These are phyloP conservation scores for Menidia beryllina DNA, from an alignment of 2,113 vertebrate species.

Conservation along the genomic window DNA sequence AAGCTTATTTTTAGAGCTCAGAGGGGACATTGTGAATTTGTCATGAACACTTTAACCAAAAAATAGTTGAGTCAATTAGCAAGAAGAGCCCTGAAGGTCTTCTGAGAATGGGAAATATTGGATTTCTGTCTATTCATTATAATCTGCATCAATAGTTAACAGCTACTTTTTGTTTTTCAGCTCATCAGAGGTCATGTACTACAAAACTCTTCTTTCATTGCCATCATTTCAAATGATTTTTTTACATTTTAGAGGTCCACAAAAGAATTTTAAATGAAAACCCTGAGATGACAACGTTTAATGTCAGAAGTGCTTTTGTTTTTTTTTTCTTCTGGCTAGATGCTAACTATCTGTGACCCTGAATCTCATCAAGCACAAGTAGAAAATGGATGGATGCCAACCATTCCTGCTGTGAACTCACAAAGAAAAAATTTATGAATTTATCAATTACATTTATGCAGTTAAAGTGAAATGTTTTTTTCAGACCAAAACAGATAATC, in stretches of 20 bases:
- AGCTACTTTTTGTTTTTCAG: conserved; percentile 30
- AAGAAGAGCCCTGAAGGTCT: conserved; percentile 15
- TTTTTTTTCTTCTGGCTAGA: too few species aligned
- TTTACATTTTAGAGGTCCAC: conserved; percentile 6
- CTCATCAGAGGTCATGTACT: conserved; percentile 13
- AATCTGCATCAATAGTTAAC: conserved; percentile 46
- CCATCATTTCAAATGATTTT: not conserved
- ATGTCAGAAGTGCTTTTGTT: too few species aligned
- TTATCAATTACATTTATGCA: not conserved
- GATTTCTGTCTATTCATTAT: conserved; percentile 34
- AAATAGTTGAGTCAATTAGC: conserved; percentile 25
- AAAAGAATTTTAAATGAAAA: too few species aligned
- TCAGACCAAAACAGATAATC: not conserved
- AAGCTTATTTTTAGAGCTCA: too few species aligned
- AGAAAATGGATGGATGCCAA: too few species aligned
- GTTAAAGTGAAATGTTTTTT: too few species aligned
- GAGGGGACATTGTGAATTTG: conserved; percentile 22
- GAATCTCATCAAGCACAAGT: too few species aligned
- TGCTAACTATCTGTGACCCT: too few species aligned
- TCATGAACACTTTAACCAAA: conserved; percentile 35
- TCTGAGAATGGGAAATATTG: conserved; percentile 40
- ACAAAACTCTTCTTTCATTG: conserved; percentile 3
- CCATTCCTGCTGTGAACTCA: conserved; percentile 21
- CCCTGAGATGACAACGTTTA: too few species aligned
- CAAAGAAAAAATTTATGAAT: conserved; percentile 11